A percentile compares a stretch with the other conserved stretches of the same genome.
Evolutionary conservation across 2,888 invertebrate genomes (phyloP).

Genomic region (Caradrina kadenii): DNA sequence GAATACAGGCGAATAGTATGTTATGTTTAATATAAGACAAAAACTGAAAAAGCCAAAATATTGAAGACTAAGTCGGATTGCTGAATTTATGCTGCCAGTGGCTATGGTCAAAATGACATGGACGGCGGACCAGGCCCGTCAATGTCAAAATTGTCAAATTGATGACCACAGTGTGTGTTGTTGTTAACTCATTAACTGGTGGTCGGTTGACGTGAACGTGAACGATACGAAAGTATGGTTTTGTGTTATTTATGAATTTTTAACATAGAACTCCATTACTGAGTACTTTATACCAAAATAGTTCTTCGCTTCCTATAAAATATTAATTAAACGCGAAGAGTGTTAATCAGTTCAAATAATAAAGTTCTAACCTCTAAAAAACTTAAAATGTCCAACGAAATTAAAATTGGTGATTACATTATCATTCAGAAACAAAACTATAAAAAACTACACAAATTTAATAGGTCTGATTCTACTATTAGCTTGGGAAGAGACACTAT

Average conservation of each 20-base stretch:
- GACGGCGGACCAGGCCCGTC: no score
- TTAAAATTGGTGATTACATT: conserved; percentile 93
- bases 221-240: no score
- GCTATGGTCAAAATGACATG: no score
- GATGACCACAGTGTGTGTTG: no score
- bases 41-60: no score
- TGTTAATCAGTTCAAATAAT: background rate
- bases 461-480: conserved; percentile 91
- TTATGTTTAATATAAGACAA: no score
- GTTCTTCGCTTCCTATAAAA: conserved; percentile 2
- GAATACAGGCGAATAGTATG: no score
- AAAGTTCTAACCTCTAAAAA: conserved; percentile 28
- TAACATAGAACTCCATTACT: background rate
- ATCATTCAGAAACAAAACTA: conserved; percentile 95
- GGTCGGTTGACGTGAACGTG: no score
- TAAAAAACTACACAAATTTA: conserved; percentile 94
- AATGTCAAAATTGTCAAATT: no score
- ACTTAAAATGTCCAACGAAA: conserved; percentile 64
- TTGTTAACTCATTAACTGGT: no score
- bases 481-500: conserved; percentile 93
- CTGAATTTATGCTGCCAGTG: no score
- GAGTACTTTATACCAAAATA: background rate
- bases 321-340: conserved; percentile 3
- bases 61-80: no score
- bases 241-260: background rate